A percentile compares a stretch with the other conserved stretches of the same genome.
Evolutionary conservation across 2,888 invertebrate species (phyloP).

Genomic region (Nomada fucata): DNA sequence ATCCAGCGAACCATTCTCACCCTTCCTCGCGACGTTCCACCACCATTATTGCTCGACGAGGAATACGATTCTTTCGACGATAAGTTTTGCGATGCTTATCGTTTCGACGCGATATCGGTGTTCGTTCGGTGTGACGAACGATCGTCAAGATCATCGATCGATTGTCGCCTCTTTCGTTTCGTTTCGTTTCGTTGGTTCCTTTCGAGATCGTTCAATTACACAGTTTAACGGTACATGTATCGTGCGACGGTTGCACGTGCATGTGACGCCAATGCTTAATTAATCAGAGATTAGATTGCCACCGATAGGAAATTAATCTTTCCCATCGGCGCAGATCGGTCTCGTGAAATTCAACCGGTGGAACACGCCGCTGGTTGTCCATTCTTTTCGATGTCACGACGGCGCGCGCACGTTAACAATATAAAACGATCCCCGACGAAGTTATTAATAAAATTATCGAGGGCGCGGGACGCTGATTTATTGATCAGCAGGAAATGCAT

Average conservation of each 20-base stretch:
- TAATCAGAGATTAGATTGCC: slow-evolving; percentile 43
- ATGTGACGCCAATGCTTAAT: slow-evolving; percentile 33
- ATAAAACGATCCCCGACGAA: slow-evolving; percentile 26
- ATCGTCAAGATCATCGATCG: neutral
- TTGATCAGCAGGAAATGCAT: slow-evolving; percentile 43
- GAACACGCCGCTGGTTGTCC: neutral
- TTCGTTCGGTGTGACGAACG: neutral
- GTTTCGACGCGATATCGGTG: slow-evolving; percentile 9
- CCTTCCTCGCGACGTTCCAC: too few species aligned
- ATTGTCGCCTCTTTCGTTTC: neutral
- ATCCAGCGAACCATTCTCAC: neutral
- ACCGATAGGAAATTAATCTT: slow-evolving; percentile 14
- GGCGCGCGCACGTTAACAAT: slow-evolving; percentile 23
- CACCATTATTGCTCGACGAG: neutral
- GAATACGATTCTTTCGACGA: neutral
- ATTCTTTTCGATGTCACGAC: neutral
- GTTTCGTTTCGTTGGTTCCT: neutral
- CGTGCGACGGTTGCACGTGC: slow-evolving; percentile 14
- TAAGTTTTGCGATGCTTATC: slow-evolving; percentile 11
- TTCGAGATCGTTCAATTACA: slow-evolving; percentile 12
- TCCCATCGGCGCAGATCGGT: neutral
- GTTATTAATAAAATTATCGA: slow-evolving; percentile 61
- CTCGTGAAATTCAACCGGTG: neutral
- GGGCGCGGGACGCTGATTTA: slow-evolving; percentile 51
- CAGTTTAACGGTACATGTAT: neutral